Base-by-base conservation (phyloP, 2,888 invertebrate genomes). In the Gibbula magus region DNA sequence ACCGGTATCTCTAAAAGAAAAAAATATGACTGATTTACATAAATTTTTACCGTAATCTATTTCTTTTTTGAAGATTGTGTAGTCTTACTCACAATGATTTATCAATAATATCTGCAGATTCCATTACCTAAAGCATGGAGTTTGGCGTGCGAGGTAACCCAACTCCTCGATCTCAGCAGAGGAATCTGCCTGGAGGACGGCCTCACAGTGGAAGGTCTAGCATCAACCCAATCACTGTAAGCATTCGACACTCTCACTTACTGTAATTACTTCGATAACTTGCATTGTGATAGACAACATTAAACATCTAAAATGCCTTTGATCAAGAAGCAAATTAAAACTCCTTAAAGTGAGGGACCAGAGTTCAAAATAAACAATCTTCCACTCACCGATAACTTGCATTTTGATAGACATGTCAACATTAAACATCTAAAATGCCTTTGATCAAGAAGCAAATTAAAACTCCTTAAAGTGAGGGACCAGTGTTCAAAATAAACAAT, bases 151-250 rank as follows among this genome's bases (percentile, higher is more conserved):
- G 83, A 29, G 88, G 87, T 8, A 83, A 81, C 18, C 84, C 88
- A 29, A 87, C 88, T 32, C 86, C 88, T 10, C 76, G 86, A 35
- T 78, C 83, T 39, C 39, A 77, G 39, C 83, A 85, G 56, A 53
- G 85, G 16, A 77, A 82, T 56, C 32, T 83, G 25, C 83, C 84
- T 39, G 83, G 85, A 32, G 83, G 81, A 78, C 66, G 88, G 52
- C 86, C 87, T 20, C 66, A 74, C 10, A 87, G 85, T 81, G 85
- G 84, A n/a, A 79, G 87, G 52, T 86, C 87, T 29, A 81, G 79
- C 5, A 88, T 88, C 79, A 89, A 90, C 81, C 90, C 90, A 22
- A 90, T 90, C 16, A 90, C 90, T 20, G 90, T 89, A 80, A 81
- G 84, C 80, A 10, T 5, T 13, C 5, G 13, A 4, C 1, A 13